A percentile compares a stretch with the other conserved stretches of the same genome.
These are phyloP conservation scores for Isotomurus palustris DNA, from an alignment of 2,888 invertebrate species.

Conservation along the genomic window DNA sequence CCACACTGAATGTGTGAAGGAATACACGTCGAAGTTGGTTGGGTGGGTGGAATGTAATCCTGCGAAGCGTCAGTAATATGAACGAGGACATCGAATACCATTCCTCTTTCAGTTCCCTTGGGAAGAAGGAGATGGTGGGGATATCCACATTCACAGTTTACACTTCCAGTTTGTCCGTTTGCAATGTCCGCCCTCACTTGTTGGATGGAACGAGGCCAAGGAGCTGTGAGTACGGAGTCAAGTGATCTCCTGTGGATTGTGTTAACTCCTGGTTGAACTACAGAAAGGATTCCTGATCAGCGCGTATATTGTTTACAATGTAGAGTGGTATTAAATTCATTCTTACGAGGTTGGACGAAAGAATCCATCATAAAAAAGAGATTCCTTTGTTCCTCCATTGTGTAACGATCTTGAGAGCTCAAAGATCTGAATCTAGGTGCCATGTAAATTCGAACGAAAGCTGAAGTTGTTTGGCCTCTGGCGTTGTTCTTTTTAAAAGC, in stretches of 20 bases:
- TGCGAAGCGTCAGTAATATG: slow-evolving; percentile 6
- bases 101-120: slow-evolving; percentile 12
- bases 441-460: slow-evolving; percentile 66
- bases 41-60: neutral
- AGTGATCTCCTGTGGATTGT: slow-evolving; percentile 62
- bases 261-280: slow-evolving; percentile 59
- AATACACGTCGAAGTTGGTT: neutral
- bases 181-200: too few species aligned
- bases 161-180: too few species aligned
- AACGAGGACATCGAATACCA: slow-evolving; percentile 15
- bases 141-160: slow-evolving; percentile 59
- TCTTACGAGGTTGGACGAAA: slow-evolving; percentile 61
- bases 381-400: slow-evolving; percentile 59
- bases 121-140: slow-evolving; percentile 68
- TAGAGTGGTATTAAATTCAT: too few species aligned
- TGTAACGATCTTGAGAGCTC: slow-evolving; percentile 56
- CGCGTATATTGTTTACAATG: too few species aligned
- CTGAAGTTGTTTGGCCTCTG: too few species aligned
- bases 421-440: slow-evolving; percentile 55
- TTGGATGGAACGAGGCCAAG: slow-evolving; percentile 64
- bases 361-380: slow-evolving; percentile 69
- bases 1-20: slow-evolving; percentile 17
- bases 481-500: too few species aligned
- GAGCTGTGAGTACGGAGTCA: slow-evolving; percentile 76
- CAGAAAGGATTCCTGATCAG: too few species aligned